phyloP scores from a whole-genome alignment of 64 coral and sea anemone genomes.

The Orbicella faveolata region DNA sequence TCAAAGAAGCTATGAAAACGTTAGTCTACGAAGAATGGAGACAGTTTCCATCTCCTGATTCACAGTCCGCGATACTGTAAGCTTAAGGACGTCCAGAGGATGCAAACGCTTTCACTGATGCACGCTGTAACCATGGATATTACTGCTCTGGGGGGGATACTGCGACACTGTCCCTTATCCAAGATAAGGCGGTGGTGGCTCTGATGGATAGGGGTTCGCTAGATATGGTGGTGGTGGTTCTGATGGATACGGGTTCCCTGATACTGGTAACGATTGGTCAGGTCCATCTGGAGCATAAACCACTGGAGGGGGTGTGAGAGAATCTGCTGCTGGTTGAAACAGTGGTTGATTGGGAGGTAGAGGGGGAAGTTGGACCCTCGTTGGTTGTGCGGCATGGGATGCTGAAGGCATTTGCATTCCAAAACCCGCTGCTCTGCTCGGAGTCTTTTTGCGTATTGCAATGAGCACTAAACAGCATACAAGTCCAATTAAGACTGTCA shows the following conservation, averaged over 20 bases:
- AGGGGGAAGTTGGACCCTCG: neutral
- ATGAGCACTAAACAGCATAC: neutral
- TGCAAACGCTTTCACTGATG: neutral
- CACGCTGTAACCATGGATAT: neutral
- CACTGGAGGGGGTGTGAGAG: neutral
- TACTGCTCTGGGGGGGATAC: neutral
- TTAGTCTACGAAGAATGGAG: too few relatives aligned
- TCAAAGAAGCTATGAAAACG: too few relatives aligned
- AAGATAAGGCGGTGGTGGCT: slow-evolving; percentile 13
- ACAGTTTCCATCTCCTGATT: too few relatives aligned
- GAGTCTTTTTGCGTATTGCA: neutral
- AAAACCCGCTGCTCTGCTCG: neutral
- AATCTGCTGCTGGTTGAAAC: neutral
- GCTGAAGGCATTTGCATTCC: neutral
- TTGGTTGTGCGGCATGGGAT: neutral
- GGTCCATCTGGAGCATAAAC: neutral
- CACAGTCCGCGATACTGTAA: neutral
- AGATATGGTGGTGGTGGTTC: slow-evolving; percentile 21
- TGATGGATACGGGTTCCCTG: neutral
- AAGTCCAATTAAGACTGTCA: neutral
- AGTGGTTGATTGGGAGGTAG: neutral
- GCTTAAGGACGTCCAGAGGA: neutral
- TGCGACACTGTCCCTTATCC: neutral
- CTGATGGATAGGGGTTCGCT: neutral
- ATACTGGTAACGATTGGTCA: neutral